These are phyloP conservation scores for Paramormyrops kingsleyae DNA, from an alignment of 2,113 vertebrate species.

Conservation along the genomic window DNA sequence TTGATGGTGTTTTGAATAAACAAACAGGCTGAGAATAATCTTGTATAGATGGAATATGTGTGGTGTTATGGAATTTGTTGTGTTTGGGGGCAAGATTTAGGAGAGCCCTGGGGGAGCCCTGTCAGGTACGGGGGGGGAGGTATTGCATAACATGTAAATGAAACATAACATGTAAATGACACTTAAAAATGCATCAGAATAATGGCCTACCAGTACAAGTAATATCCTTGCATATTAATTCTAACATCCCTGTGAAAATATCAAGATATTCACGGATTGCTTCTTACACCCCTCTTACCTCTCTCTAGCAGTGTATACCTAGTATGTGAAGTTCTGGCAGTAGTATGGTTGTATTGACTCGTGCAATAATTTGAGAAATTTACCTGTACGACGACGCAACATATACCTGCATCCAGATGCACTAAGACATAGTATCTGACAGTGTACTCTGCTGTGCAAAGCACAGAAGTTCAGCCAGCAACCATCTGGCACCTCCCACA, in stretches of 20 bases:
- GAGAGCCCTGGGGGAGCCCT: neutral
- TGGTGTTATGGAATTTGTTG: neutral
- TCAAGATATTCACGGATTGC: neutral
- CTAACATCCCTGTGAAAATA: neutral
- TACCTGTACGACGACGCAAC: neutral
- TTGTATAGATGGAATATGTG: neutral
- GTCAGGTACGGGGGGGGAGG: no score
- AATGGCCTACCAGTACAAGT: neutral
- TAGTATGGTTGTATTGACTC: neutral
- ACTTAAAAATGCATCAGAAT: neutral
- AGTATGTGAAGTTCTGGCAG: neutral
- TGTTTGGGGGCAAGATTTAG: neutral
- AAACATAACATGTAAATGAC: neutral
- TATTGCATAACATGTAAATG: no score
- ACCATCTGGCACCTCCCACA: constrained; percentile 2
- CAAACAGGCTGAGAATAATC: neutral
- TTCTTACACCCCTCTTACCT: neutral
- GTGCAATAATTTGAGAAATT: neutral
- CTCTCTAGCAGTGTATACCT: neutral
- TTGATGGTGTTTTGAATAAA: neutral
- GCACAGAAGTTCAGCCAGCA: neutral
- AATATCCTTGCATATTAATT: neutral
- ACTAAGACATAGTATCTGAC: neutral
- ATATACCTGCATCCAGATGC: neutral
- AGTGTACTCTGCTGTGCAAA: neutral